A percentile compares a stretch with the other conserved stretches of the same genome.
phyloP scores from a whole-genome alignment of 2,888 invertebrate genomes.

The Trachelus troglodyta region DNA sequence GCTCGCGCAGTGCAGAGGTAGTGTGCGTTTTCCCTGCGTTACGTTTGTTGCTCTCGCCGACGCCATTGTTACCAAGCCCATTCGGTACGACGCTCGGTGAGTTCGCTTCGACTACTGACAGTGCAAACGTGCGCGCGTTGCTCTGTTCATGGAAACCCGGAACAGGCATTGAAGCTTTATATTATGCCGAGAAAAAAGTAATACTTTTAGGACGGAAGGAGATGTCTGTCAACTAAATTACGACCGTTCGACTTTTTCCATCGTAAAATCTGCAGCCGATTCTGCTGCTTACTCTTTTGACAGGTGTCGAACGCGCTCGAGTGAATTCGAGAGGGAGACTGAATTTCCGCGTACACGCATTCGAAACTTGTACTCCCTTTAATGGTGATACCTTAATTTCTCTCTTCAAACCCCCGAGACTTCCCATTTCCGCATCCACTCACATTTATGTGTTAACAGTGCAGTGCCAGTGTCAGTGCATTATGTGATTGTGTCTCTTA shows the following conservation, averaged over 20 bases:
- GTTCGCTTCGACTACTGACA: conserved; percentile 1
- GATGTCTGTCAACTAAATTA: not conserved
- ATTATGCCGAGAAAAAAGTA: conserved; percentile 5
- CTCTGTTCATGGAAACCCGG: not conserved
- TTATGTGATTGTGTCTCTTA: conserved; percentile 22
- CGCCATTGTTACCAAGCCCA: conserved; percentile 43
- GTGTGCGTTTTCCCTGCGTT: conserved; percentile 24
- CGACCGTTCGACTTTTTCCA: not conserved
- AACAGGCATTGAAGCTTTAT: not conserved
- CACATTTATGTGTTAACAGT: conserved; percentile 7
- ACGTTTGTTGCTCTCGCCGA: conserved; percentile 29
- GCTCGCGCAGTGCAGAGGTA: conserved; percentile 29
- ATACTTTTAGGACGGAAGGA: not conserved
- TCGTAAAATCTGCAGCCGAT: not conserved
- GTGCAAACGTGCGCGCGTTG: not conserved
- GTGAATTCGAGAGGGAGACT: not conserved
- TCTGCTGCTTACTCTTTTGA: conserved; percentile 9
- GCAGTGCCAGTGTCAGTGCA: conserved; percentile 19
- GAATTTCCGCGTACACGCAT: not conserved
- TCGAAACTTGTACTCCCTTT: not conserved
- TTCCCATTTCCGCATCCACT: not conserved
- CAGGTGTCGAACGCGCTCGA: conserved; percentile 15
- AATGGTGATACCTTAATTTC: not conserved
- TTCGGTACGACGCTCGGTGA: conserved; percentile 15
- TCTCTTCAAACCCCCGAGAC: not conserved